These are phyloP conservation scores for Turdus rufiventris DNA, from an alignment of 2,113 vertebrate genomes.

Conservation along the genomic window DNA sequence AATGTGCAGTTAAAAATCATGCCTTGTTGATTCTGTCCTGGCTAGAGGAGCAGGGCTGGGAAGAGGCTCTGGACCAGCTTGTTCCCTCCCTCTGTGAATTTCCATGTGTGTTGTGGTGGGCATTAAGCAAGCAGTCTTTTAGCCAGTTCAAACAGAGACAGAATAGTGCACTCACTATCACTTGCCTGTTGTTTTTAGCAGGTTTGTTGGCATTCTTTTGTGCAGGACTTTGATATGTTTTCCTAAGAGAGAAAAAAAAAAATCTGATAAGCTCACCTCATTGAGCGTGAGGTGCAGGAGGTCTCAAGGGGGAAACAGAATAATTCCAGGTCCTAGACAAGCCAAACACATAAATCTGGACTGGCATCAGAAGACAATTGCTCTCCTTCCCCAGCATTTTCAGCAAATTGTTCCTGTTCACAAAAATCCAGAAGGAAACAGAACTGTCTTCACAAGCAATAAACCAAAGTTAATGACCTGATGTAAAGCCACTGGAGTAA, in stretches of 20 bases:
- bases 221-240: background rate
- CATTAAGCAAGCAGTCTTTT: background rate
- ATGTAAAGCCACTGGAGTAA: constrained; percentile 12
- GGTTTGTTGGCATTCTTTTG: background rate
- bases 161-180: background rate
- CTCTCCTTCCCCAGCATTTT: background rate
- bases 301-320: background rate
- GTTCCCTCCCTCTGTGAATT: background rate
- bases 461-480: constrained; percentile 45
- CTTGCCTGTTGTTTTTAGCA: background rate
- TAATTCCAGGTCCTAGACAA: background rate
- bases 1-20: background rate
- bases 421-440: background rate
- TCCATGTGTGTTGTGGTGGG: background rate
- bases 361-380: background rate
- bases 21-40: background rate
- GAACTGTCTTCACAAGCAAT: constrained; percentile 16
- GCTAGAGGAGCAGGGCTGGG: background rate
- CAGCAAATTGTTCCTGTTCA: background rate
- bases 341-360: background rate
- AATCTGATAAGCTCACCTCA: background rate
- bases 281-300: background rate
- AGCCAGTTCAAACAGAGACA: background rate
- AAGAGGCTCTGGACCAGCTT: background rate
- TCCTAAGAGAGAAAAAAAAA: background rate